Percentiles rank a stretch among this genome's conserved stretches.
Conservation (phyloP, 2,797 vertebrate species). For the Florisuga fusca region DNA sequence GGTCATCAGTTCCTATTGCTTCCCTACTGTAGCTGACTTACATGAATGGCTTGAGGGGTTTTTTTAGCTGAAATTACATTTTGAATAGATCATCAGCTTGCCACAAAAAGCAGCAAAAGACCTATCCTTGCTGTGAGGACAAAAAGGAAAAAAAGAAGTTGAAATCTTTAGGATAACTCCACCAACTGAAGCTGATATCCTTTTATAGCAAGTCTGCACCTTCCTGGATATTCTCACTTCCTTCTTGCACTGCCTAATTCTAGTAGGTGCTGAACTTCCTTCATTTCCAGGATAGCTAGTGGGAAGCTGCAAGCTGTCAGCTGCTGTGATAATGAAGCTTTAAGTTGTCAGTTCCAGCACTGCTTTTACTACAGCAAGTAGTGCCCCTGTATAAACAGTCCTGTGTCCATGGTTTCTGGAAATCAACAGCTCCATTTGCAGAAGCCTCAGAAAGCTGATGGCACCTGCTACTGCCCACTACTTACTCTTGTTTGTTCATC, state of each 20-base stretch:
- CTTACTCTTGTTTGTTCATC: neutral
- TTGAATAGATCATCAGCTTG: constrained; percentile 54
- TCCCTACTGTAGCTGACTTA: constrained; percentile 44
- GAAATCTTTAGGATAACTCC: constrained; percentile 47
- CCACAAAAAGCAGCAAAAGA: constrained; percentile 47
- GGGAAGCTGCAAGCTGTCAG: constrained; percentile 65
- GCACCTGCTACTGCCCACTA: neutral
- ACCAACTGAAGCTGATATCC: neutral
- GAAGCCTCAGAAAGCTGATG: neutral
- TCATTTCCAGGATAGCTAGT: constrained; percentile 45
- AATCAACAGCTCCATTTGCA: neutral
- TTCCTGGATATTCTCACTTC: constrained; percentile 48
- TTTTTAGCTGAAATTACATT: constrained; percentile 50
- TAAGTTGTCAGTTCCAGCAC: constrained; percentile 39
- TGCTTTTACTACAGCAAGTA: constrained; percentile 47
- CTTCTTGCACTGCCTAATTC: constrained; percentile 5
- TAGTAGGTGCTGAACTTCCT: constrained; percentile 11
- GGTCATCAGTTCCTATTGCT: constrained; percentile 44
- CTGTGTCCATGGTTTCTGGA: neutral
- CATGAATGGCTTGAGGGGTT: constrained; percentile 21
- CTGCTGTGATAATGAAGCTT: constrained; percentile 57
- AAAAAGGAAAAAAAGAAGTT: constrained; percentile 34
- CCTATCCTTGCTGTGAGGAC: constrained; percentile 25
- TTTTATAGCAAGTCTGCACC: constrained; percentile 50
- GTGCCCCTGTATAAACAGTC: constrained; percentile 23